These are phyloP conservation scores for Drosophila demipolita DNA, from an alignment of 2,888 invertebrate genomes.

Conservation along the genomic window DNA sequence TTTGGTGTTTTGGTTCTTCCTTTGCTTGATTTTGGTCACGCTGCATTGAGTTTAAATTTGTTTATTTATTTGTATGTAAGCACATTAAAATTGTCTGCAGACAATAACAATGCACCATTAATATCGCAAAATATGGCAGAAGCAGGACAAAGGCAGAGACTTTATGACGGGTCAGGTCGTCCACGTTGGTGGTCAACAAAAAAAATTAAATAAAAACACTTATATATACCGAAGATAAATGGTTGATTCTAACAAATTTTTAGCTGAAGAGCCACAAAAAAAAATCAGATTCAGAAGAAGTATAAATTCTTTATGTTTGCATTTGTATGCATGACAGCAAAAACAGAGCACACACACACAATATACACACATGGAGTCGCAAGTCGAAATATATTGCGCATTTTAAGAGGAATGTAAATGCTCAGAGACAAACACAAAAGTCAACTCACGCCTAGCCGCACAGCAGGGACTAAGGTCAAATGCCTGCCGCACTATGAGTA, in stretches of 20 bases:
- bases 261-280: conserved; percentile 20
- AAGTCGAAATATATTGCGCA: conserved; percentile 72
- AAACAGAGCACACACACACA: conserved; percentile 7
- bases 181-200: conserved; percentile 53
- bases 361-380: conserved; percentile 34
- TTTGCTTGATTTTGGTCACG: conserved; percentile 22
- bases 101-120: conserved; percentile 55
- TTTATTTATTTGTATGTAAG: conserved; percentile 32
- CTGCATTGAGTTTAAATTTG: conserved; percentile 69
- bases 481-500: conserved; percentile 31
- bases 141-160: conserved; percentile 24
- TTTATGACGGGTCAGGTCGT: conserved; percentile 70
- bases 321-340: conserved; percentile 72
- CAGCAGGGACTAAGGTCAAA: conserved; percentile 63
- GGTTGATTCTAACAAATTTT: conserved; percentile 20
- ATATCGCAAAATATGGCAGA: conserved; percentile 47
- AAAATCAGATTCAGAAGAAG: conserved; percentile 7
- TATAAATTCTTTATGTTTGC: conserved; percentile 67
- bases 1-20: not conserved
- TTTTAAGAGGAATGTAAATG: conserved; percentile 74
- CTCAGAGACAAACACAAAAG: conserved; percentile 48
- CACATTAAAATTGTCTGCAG: conserved; percentile 49
- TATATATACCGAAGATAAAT: conserved; percentile 15
- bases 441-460: conserved; percentile 42
- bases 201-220: conserved; percentile 23